These are phyloP conservation scores for Heliconius melpomene DNA, from an alignment of 1,140 invertebrate genomes.

Conservation along the genomic window DNA sequence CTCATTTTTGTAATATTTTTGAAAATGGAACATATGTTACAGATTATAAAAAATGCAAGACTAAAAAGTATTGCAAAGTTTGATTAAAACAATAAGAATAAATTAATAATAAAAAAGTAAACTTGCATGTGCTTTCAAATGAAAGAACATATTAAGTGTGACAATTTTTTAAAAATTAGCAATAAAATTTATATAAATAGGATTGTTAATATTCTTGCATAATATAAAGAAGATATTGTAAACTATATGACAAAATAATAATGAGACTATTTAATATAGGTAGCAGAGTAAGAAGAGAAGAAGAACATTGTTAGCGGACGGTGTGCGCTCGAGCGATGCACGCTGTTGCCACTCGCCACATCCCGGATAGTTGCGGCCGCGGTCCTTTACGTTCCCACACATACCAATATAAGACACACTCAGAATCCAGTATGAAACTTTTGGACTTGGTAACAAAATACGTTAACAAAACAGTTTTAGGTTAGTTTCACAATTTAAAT, in stretches of 20 bases:
- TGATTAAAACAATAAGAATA: background rate
- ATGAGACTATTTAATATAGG: background rate
- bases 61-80: background rate
- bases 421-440: background rate
- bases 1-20: conserved; percentile 1
- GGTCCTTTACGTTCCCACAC: conserved; percentile 11
- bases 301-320: conserved; percentile 5
- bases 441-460: conserved; percentile 7
- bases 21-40: background rate
- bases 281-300: background rate
- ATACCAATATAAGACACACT: conserved; percentile 5
- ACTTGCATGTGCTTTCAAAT: background rate
- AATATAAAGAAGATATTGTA: background rate
- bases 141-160: background rate
- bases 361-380: conserved; percentile 4
- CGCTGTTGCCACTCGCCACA: conserved; percentile 11
- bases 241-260: background rate
- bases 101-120: background rate
- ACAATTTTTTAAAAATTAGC: background rate
- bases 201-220: background rate
- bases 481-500: background rate
- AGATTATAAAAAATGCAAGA: background rate
- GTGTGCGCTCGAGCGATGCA: conserved; percentile 10
- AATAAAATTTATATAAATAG: background rate
- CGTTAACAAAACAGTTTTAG: background rate